Evolutionary conservation across 2,888 invertebrate species (phyloP), one percentile per base, ranked within the genome.

Genomic region (Leptinotarsa tumamoca): DNA sequence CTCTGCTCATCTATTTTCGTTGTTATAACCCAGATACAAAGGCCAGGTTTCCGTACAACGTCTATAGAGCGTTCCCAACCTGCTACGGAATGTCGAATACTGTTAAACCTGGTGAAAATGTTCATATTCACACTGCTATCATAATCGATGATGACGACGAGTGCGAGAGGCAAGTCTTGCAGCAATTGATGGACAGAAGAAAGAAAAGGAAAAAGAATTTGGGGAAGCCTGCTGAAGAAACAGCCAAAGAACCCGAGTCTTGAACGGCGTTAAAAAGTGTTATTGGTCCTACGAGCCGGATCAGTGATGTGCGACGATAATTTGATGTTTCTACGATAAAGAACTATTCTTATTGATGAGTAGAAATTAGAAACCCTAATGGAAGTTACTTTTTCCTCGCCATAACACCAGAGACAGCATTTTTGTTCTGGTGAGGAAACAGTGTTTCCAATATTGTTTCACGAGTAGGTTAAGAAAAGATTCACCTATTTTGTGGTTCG

Each of bases 111-210:
- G 79, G 79, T 14, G 76, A 79, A 61, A 76, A 61, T 67, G 67
- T 80, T 50, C 75, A 73, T 51, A 68, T 80, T 21, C 80, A 80
- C 50, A 78, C 80, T 4, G 80, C 80, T 10, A 77, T 80, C 4
- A 78, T 80, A 18, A 78, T 80, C 50, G 80, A 80, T 58, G 80
- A 80, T 49, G 73, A 80, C 56, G 79, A 79, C 58, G 76, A 78
- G 21, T 66, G 73, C 54, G 80, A 80, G 51, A 76, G 66, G 67
- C 7, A 23, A 14, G 76, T 73, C 15, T 68, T 76, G 56, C 68
- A 72, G 21, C 71, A 73, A 15, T 21, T 76, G 43, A n/a, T 73
- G 17, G 63, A 71, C 5, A 73, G 23, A 18, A 69, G 56, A 33
- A 69, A 23, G 23, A 58, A 27, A n/a, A 52, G 17, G 52, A 52